Percentiles rank a stretch among this genome's conserved stretches.
phyloP scores from a whole-genome alignment of 2,888 invertebrate genomes.

The Onchidella celtica region DNA sequence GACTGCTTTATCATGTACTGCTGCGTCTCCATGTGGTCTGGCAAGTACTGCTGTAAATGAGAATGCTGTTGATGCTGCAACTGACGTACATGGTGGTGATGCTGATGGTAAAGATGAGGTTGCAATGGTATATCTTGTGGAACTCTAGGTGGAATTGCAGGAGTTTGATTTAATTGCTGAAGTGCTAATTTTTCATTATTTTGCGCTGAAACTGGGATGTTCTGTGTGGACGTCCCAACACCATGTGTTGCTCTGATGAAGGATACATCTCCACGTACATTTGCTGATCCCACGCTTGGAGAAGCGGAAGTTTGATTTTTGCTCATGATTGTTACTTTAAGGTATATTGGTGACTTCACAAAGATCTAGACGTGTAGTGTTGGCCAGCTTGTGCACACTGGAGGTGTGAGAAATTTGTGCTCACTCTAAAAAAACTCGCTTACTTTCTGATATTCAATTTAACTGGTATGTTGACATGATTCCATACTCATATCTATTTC shows the following conservation, averaged over 20 bases:
- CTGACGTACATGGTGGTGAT: slow-evolving; percentile 31
- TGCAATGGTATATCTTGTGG: slow-evolving; percentile 36
- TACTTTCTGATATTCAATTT: too few species aligned
- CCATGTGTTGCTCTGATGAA: slow-evolving; percentile 67
- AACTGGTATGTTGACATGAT: too few species aligned
- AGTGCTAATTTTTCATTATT: slow-evolving; percentile 24
- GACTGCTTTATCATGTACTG: slow-evolving; percentile 18
- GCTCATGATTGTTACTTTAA: slow-evolving; percentile 32
- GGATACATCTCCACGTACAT: slow-evolving; percentile 67
- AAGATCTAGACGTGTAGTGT: too few species aligned
- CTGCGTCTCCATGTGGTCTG: slow-evolving; percentile 29
- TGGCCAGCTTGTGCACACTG: too few species aligned
- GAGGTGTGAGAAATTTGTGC: too few species aligned
- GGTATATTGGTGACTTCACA: too few species aligned
- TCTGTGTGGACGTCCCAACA: neutral
- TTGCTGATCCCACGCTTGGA: slow-evolving; percentile 37
- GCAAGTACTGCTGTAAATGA: slow-evolving; percentile 43
- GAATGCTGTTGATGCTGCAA: slow-evolving; percentile 17
- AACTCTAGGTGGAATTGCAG: slow-evolving; percentile 17
- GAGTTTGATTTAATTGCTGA: slow-evolving; percentile 19
- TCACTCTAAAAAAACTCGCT: too few species aligned
- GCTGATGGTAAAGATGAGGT: slow-evolving; percentile 43
- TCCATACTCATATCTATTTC: too few species aligned
- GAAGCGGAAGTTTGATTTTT: slow-evolving; percentile 27
- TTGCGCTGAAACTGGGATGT: slow-evolving; percentile 8